Evolutionary conservation across 2,113 vertebrate species (phyloP).

Genomic region (Phalacrocorax aristotelis): DNA sequence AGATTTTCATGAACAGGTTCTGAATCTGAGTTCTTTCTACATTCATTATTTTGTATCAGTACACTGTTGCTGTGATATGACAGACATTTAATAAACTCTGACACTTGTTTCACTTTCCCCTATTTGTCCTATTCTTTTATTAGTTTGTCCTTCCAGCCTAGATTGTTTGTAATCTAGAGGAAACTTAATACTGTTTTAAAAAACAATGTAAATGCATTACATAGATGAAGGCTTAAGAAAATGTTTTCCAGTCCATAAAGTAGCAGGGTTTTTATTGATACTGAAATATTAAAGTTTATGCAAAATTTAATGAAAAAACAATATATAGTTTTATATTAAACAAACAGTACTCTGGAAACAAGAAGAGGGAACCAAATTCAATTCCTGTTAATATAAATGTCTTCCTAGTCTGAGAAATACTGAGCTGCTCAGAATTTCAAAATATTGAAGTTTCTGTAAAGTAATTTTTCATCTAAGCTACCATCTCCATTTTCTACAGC

Average conservation of each 20-base stretch:
- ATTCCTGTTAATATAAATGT: background rate
- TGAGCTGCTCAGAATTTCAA: background rate
- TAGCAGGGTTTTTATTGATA: background rate
- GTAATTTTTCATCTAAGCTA: background rate
- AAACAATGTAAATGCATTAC: background rate
- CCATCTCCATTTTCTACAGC: background rate
- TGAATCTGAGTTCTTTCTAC: background rate
- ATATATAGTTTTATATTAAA: background rate
- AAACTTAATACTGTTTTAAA: background rate
- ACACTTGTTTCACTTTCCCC: background rate
- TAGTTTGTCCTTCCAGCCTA: background rate
- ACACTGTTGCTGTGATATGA: background rate
- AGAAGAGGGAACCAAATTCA: background rate
- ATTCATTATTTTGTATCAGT: background rate
- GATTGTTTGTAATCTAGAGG: background rate
- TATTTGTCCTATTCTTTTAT: background rate
- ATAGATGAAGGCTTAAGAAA: background rate
- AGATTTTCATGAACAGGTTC: background rate
- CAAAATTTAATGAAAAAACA: background rate
- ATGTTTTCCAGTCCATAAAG: background rate
- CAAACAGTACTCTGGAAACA: background rate
- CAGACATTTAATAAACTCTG: background rate
- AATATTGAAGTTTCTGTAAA: background rate
- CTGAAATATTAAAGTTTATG: background rate
- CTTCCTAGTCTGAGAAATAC: background rate